Evolutionary conservation across 2,888 invertebrate species (phyloP).

Genomic region (Leptopilina syphax): DNA sequence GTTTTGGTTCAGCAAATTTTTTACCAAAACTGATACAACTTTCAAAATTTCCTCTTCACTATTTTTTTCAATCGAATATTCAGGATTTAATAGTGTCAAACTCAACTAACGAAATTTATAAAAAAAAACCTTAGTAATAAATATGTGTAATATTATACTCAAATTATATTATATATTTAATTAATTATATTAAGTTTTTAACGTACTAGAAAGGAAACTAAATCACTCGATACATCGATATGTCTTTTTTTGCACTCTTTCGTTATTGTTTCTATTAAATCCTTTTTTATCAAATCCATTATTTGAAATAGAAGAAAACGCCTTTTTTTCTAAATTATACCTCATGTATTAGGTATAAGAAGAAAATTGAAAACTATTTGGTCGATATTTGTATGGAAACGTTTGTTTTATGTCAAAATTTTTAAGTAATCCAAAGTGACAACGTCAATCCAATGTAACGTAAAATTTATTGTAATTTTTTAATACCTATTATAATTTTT

Average conservation of each 20-base stretch:
- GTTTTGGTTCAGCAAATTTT: slow-evolving; percentile 67
- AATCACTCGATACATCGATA: slow-evolving; percentile 63
- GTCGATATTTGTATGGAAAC: slow-evolving; percentile 26
- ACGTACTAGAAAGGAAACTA: slow-evolving; percentile 69
- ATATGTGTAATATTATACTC: not conserved
- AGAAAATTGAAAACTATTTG: slow-evolving; percentile 11
- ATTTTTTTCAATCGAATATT: slow-evolving; percentile 58
- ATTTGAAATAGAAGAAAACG: slow-evolving; percentile 3
- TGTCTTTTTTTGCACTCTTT: slow-evolving; percentile 61
- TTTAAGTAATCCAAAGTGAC: too few species aligned
- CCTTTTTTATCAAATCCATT: slow-evolving; percentile 63
- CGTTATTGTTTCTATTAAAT: slow-evolving; percentile 62
- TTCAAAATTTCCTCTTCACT: slow-evolving; percentile 54
- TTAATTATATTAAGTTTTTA: not conserved
- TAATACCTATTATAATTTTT: too few species aligned
- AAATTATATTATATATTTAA: not conserved
- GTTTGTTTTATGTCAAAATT: too few species aligned
- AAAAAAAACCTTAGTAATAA: not conserved
- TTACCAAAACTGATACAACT: slow-evolving; percentile 60
- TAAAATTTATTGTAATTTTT: too few species aligned
- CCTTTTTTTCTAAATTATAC: not conserved
- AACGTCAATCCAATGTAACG: too few species aligned
- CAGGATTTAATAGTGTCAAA: slow-evolving; percentile 64
- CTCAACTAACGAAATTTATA: slow-evolving; percentile 60
- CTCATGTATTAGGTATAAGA: not conserved